These are phyloP conservation scores for Corbicula japonica DNA, from an alignment of 2,888 invertebrate species.

Conservation along the genomic window DNA sequence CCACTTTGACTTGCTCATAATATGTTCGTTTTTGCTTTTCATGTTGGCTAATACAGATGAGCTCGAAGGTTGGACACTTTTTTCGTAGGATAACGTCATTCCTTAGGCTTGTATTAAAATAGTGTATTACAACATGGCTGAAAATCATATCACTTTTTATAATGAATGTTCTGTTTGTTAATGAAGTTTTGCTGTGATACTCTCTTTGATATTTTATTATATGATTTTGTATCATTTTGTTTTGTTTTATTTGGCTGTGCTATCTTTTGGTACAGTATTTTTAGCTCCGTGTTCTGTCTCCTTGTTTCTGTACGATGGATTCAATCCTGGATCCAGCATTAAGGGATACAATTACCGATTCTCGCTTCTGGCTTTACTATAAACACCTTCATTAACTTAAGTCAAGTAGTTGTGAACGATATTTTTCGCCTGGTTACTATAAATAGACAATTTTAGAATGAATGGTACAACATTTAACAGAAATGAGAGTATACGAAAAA, in stretches of 20 bases:
- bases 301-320: no score
- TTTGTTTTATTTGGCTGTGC: not conserved
- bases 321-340: no score
- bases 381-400: no score
- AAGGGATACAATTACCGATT: no score
- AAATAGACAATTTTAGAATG: not conserved
- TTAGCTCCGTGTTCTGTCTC: no score
- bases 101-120: not conserved
- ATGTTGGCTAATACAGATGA: constrained; percentile 45
- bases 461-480: not conserved
- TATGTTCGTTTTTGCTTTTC: constrained; percentile 40
- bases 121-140: not conserved
- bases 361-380: no score
- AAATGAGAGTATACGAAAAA: not conserved
- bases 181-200: not conserved
- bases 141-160: not conserved
- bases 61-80: constrained; percentile 39
- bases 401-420: no score
- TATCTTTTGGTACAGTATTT: no score
- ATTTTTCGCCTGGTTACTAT: not conserved
- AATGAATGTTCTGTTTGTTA: not conserved
- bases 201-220: not conserved
- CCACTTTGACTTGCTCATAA: not conserved
- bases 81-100: not conserved
- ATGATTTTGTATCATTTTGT: not conserved